Conservation (phyloP, 2,797 vertebrate genomes). For the Decapterus maruadsi region DNA sequence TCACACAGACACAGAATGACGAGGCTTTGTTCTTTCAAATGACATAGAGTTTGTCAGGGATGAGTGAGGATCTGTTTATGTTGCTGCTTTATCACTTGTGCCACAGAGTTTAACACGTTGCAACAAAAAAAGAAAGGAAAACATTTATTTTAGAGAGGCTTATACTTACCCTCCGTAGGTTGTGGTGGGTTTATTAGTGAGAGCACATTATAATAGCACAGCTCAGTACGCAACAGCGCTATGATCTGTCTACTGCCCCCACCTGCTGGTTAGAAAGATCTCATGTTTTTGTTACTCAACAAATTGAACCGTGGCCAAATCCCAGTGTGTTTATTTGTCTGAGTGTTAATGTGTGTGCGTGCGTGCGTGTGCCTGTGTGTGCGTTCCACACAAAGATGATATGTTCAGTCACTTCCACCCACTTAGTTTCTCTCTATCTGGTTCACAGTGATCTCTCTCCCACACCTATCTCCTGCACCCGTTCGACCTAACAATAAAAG, state of each 20-base stretch:
- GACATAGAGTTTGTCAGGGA: not conserved
- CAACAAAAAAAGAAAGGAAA: not conserved
- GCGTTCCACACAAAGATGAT: conserved; percentile 51
- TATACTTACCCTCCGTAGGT: not conserved
- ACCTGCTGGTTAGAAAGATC: conserved; percentile 84
- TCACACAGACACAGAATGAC: not conserved
- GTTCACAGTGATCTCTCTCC: conserved; percentile 69
- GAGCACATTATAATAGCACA: conserved; percentile 38
- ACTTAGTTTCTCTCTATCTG: conserved; percentile 66
- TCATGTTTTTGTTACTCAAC: conserved; percentile 75
- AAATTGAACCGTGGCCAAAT: conserved; percentile 67
- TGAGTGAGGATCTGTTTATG: not conserved
- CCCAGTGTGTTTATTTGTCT: conserved; percentile 54
- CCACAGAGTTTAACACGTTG: not conserved
- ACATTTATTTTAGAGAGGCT: not conserved
- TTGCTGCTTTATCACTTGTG: not conserved
- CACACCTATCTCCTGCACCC: conserved; percentile 67
- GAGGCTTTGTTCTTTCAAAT: not conserved
- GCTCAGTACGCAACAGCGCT: conserved; percentile 32
- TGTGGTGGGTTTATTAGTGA: conserved; percentile 34
- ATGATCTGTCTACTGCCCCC: conserved; percentile 84
- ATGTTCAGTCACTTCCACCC: conserved; percentile 75
- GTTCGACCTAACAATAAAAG: conserved; percentile 56
- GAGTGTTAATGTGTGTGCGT: conserved; percentile 45
- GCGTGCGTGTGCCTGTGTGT: conserved; percentile 5